These are phyloP conservation scores for Diplosoma virens DNA, from an alignment of 23 tunicate species.

Conservation along the genomic window DNA sequence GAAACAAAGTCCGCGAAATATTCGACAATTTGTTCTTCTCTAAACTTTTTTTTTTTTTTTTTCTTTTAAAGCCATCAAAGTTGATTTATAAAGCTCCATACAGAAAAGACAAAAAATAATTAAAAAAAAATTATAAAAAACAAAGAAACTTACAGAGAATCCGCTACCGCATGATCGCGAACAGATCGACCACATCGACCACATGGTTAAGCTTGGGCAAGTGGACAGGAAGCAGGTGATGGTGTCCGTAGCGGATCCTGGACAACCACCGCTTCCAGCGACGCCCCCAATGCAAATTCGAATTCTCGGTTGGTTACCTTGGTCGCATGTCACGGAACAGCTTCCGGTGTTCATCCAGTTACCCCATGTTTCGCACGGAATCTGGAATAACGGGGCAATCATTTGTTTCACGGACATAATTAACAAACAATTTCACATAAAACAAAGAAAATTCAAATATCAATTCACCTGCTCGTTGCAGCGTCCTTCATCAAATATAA, in stretches of 20 bases:
- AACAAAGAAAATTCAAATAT: too few relatives aligned
- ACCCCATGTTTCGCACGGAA: constrained; percentile 58
- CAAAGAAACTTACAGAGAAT: constrained; percentile 32
- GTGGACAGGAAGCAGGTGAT: constrained; percentile 28
- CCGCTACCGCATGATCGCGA: constrained; percentile 69
- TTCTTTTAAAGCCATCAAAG: too few relatives aligned
- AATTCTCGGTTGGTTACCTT: constrained; percentile 29
- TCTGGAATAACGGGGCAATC: too few relatives aligned
- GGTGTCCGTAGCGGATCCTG: constrained; percentile 35
- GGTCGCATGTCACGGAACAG: constrained; percentile 53
- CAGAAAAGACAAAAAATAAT: too few relatives aligned
- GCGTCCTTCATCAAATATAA: constrained; percentile 27
- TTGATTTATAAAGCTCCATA: too few relatives aligned
- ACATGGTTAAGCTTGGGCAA: constrained; percentile 57
- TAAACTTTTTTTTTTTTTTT: too few relatives aligned
- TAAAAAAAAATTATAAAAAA: neutral
- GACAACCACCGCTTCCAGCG: constrained; percentile 64
- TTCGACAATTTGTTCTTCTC: too few relatives aligned
- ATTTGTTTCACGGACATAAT: too few relatives aligned
- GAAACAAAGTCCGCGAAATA: too few relatives aligned
- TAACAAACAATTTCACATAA: too few relatives aligned
- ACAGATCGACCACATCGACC: constrained; percentile 62
- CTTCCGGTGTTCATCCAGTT: constrained; percentile 50
- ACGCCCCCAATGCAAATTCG: constrained; percentile 66
- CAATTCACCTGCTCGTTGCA: constrained; percentile 63